Evolutionary conservation across 2,113 vertebrate genomes (phyloP).

Genomic region (Microcebus tavaratra): DNA sequence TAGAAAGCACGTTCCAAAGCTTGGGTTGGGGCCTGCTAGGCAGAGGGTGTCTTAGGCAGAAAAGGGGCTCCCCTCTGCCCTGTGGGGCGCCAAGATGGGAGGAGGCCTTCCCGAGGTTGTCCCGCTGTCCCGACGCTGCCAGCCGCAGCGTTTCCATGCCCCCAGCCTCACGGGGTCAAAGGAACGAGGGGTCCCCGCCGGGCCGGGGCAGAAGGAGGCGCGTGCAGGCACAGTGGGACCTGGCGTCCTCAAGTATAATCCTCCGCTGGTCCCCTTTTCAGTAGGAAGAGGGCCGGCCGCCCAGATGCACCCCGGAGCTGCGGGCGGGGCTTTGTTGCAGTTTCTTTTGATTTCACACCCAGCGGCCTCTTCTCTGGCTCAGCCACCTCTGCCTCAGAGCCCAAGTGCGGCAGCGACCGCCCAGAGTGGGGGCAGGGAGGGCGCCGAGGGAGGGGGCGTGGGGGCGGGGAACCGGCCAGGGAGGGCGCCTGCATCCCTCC

Average conservation of each 20-base stretch:
- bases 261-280: neutral
- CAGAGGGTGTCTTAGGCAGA: neutral
- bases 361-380: too few relatives aligned
- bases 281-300: neutral
- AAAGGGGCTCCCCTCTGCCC: neutral
- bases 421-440: too few relatives aligned
- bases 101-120: neutral
- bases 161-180: neutral
- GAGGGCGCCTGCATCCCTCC: neutral
- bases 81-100: too few relatives aligned
- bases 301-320: neutral
- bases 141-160: too few relatives aligned
- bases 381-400: neutral
- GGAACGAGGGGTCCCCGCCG: neutral
- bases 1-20: neutral
- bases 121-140: neutral
- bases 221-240: neutral
- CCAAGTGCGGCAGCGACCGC: fast-evolving
- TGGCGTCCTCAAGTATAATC: neutral
- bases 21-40: neutral
- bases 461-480: fast-evolving
- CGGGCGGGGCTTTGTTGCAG: neutral
- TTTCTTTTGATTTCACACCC: neutral
- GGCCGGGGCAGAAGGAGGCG: neutral
- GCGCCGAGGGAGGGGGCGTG: too few relatives aligned